A percentile compares a stretch with the other conserved stretches of the same genome.
These are phyloP conservation scores for Callimorpha dominula DNA, from an alignment of 2,888 invertebrate genomes.

Conservation along the genomic window DNA sequence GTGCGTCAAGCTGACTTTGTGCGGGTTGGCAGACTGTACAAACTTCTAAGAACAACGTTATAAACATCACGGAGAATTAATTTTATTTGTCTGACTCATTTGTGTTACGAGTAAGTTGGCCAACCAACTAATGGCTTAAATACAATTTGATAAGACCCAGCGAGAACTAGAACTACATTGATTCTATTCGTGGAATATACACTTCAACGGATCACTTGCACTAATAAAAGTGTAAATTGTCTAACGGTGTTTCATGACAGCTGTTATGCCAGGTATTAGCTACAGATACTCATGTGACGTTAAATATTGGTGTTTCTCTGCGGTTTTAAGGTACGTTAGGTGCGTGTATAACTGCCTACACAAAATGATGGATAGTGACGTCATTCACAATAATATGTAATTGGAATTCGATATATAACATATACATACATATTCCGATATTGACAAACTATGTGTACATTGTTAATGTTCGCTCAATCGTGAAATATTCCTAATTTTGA, in stretches of 20 bases:
- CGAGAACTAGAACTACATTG: not conserved
- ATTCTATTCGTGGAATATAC: not conserved
- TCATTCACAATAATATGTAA: conserved; percentile 43
- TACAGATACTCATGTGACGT: not conserved
- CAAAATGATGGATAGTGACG: conserved; percentile 54
- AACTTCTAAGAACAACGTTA: too few species aligned
- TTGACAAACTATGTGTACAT: conserved; percentile 45
- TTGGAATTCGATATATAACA: conserved; percentile 15
- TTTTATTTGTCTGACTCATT: too few species aligned
- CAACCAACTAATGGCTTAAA: not conserved
- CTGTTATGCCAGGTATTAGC: not conserved
- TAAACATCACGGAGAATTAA: too few species aligned
- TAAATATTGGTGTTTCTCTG: not conserved
- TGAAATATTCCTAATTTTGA: conserved; percentile 45
- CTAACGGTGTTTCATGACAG: too few species aligned
- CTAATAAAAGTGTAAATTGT: not conserved
- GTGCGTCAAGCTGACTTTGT: too few species aligned
- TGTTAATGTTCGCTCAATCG: conserved; percentile 45
- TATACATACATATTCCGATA: conserved; percentile 27
- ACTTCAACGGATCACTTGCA: not conserved
- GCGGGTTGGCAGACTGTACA: too few species aligned
- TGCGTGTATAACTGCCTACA: not conserved
- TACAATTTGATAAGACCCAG: not conserved
- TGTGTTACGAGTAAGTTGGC: too few species aligned
- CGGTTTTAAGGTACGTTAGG: not conserved